phyloP scores from a whole-genome alignment of 1,140 invertebrate species.

The Leptonema lineaticorne region DNA sequence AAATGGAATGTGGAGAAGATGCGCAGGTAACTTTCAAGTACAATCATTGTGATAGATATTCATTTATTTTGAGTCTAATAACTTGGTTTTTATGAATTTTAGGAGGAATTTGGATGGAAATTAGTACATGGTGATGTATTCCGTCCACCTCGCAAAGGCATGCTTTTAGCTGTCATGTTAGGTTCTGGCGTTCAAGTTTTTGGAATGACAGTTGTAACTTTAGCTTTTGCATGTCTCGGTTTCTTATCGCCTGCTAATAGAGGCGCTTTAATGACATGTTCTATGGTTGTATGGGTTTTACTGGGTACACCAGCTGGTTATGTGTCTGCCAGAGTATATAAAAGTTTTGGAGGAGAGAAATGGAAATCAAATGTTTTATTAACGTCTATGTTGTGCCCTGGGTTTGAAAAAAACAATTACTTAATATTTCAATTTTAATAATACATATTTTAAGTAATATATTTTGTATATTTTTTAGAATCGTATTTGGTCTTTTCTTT shows the following conservation, averaged over 20 bases:
- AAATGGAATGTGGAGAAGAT: constrained; percentile 94
- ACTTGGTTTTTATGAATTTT: constrained; percentile 44
- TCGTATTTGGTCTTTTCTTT: constrained; percentile 95
- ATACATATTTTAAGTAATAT: neutral
- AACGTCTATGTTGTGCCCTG: constrained; percentile 93
- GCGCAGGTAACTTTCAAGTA: constrained; percentile 62
- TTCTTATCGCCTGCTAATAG: constrained; percentile 98
- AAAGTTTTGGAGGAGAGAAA: constrained; percentile 96
- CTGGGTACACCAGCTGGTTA: constrained; percentile 95
- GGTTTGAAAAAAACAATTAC: constrained; percentile 58
- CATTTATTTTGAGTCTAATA: neutral
- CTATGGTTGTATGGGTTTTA: constrained; percentile 92
- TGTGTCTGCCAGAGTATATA: constrained; percentile 94
- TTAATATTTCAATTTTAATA: constrained; percentile 16
- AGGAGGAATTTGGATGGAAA: constrained; percentile 99
- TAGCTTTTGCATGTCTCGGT: constrained; percentile 96
- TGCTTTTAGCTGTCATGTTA: constrained; percentile 92
- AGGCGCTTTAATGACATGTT: constrained; percentile 97
- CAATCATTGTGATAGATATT: neutral
- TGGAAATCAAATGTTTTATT: constrained; percentile 98
- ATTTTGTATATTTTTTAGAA: constrained; percentile 59
- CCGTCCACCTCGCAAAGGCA: constrained; percentile 92
- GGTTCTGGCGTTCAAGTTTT: constrained; percentile 93
- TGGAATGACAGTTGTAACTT: constrained; percentile 68
- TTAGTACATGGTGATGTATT: constrained; percentile 95